Evolutionary conservation across 2,888 invertebrate genomes (phyloP).

Genomic region (Frankliniella intonsa): DNA sequence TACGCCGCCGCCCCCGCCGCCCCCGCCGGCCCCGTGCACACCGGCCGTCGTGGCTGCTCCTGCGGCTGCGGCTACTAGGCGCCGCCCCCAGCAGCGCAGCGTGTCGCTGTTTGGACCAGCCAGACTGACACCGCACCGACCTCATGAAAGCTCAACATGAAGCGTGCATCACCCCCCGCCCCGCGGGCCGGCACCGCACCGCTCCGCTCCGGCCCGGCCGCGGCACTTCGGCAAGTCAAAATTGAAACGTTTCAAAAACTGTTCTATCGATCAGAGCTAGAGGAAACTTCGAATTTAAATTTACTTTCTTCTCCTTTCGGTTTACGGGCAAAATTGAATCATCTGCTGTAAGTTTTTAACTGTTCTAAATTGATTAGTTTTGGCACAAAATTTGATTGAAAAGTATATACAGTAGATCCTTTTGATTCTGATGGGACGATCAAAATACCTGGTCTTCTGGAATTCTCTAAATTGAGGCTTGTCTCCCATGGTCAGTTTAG

Average conservation of each 20-base stretch:
- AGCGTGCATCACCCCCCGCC: constrained; percentile 11
- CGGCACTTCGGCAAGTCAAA: not conserved
- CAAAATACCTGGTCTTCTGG: too few species aligned
- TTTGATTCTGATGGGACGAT: too few species aligned
- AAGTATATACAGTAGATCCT: too few species aligned
- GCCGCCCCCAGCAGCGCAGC: not conserved
- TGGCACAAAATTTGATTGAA: too few species aligned
- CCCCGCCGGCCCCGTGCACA: not conserved
- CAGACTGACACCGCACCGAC: not conserved
- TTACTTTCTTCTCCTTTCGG: not conserved
- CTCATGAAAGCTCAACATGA: constrained; percentile 22
- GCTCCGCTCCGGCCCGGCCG: not conserved
- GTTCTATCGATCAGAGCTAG: too few species aligned
- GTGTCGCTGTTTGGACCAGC: not conserved
- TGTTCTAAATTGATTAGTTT: too few species aligned
- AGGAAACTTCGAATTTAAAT: not conserved
- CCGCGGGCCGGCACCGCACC: not conserved
- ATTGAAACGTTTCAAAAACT: not conserved
- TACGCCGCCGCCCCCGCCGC: not conserved
- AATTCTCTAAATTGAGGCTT: too few species aligned
- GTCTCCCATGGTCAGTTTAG: too few species aligned
- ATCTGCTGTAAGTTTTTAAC: not conserved
- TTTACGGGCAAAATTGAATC: not conserved
- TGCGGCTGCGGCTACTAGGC: constrained; percentile 18
- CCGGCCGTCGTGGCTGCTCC: not conserved